phyloP scores from a whole-genome alignment of 2,797 vertebrate genomes.

The Ibycter americanus region DNA sequence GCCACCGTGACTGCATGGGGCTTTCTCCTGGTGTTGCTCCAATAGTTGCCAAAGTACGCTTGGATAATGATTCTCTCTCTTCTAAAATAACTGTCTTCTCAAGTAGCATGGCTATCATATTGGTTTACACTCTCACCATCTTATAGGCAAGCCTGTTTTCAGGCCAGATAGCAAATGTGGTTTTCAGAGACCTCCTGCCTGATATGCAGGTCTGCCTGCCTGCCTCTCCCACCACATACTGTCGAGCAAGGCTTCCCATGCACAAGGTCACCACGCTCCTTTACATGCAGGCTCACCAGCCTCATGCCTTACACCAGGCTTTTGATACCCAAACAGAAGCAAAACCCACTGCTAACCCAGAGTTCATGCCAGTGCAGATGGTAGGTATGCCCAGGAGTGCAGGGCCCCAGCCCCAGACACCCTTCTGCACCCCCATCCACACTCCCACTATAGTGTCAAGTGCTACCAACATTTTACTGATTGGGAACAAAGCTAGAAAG shows the following conservation, averaged over 20 bases:
- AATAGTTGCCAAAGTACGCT: not conserved
- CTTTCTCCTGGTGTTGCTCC: not conserved
- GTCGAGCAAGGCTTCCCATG: not conserved
- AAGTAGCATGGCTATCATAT: not conserved
- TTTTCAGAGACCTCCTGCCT: not conserved
- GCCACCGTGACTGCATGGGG: not conserved
- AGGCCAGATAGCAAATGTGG: not conserved
- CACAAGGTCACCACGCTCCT: not conserved
- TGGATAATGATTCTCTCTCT: not conserved
- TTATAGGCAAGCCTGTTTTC: not conserved
- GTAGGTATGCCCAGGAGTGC: not conserved
- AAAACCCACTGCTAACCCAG: not conserved
- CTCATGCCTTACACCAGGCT: not conserved
- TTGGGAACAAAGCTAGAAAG: not conserved
- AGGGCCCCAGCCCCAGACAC: not conserved
- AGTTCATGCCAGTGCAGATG: not conserved
- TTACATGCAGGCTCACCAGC: not conserved
- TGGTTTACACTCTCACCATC: not conserved
- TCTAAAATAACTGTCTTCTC: not conserved
- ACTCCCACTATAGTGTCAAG: not conserved
- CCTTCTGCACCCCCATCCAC: not conserved
- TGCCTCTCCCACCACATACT: not conserved
- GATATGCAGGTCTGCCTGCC: accelerated
- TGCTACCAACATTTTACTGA: not conserved
- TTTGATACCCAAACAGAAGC: not conserved